Evolutionary conservation across 1,140 invertebrate species (phyloP), one percentile per base, ranked within the genome.

Genomic region (Lepidurus arcticus): DNA sequence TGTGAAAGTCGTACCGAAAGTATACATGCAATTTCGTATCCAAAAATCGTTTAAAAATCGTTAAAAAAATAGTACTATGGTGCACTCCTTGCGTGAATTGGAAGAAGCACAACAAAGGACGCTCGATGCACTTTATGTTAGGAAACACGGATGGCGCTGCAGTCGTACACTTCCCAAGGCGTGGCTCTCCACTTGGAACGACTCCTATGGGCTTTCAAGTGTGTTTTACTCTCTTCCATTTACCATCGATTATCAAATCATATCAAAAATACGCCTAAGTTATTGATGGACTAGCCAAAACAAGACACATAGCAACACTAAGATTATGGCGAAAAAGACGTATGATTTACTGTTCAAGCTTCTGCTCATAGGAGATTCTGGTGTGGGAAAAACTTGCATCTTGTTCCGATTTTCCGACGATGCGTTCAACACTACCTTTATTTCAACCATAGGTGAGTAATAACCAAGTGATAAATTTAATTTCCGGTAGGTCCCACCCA

Each of bases 291-390:
- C 74, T 42, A 26, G 77, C 42, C n/a, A 26, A 44, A 9, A 74
- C 16, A 73, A 24, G 8, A 65, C 43, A 73, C 11, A 21, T 45
- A 16, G n/a, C n/a, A 73, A 80, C 47, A 34, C n/a, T n/a, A n/a
- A n/a, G n/a, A n/a, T n/a, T n/a, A 83, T 83, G 81, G 83, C 83
- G 16, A 83, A 83, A 80, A 96, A 96, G 88, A 97, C 96, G 80
- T 99, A 99, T 88, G 97, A 99, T 90, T 91, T 97, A 85, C 89
- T 99, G 83, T 99, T 99, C 87, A 99, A 99, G 90, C 90, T 99
- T 84, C 87, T 99, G 81, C 87, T 99, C 82, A 98, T 99, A 87
- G 97, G 97, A 79, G 97, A 99, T 88, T 97, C 95, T 80, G 97
- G 97, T 80, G 97, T 99, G 80, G 97, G 97, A 82, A 99, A 99